These are phyloP conservation scores for Rotaria magnacalcarata DNA, from an alignment of 2,888 invertebrate genomes.

Conservation along the genomic window DNA sequence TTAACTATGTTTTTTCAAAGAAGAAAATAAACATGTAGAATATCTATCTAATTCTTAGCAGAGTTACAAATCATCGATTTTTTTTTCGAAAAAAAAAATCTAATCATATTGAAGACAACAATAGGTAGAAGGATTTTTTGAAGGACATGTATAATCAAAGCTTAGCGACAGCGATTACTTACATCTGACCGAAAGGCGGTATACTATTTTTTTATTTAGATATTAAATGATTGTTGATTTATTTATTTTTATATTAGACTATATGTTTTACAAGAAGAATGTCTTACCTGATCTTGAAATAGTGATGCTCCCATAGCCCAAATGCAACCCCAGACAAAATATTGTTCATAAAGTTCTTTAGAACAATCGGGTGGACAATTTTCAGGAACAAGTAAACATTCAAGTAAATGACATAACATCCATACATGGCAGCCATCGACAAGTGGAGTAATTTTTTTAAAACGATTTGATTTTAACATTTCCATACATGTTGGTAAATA, in stretches of 20 bases:
- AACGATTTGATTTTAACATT: conserved; percentile 71
- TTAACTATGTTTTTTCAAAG: not conserved
- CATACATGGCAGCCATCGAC: conserved; percentile 84
- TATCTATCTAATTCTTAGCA: no score
- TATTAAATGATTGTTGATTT: not conserved
- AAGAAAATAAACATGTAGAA: not conserved
- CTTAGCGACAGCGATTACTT: not conserved
- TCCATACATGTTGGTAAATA: conserved; percentile 87
- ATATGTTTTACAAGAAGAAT: not conserved
- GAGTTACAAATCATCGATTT: not conserved
- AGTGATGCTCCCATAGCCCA: conserved; percentile 97
- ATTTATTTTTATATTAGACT: not conserved
- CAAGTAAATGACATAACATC: conserved; percentile 82
- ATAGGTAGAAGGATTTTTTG: not conserved
- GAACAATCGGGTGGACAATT: conserved; percentile 81
- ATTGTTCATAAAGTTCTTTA: conserved; percentile 88
- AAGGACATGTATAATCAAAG: not conserved
- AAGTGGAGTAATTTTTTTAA: conserved; percentile 90
- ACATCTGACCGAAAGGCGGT: not conserved
- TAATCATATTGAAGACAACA: not conserved
- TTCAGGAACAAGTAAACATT: conserved; percentile 75
- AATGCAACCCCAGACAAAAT: conserved; percentile 88
- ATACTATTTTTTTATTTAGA: not conserved
- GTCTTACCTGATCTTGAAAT: conserved; percentile 82
- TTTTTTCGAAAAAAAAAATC: not conserved